Base-by-base conservation (phyloP, 2,797 vertebrate species). In the Sebastes taczanowskii region DNA sequence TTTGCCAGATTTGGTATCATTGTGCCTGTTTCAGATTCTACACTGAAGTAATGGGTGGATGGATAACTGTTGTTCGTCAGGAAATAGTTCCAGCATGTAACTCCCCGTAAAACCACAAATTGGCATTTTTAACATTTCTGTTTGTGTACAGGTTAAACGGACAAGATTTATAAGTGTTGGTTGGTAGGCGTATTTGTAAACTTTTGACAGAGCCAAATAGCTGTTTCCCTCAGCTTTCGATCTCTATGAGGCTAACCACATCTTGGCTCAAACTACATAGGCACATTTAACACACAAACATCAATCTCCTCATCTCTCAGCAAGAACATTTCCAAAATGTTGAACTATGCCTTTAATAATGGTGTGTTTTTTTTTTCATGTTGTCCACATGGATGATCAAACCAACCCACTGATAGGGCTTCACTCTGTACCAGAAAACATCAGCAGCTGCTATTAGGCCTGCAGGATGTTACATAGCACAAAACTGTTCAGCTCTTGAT, bases 401-500 rank as follows among this genome's bases (percentile, higher is more conserved):
- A 71, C 16, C 22, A 64, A 73, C 59, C 64, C 32, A 35, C 10
- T 61, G 30, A 42, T 6, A 16, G 30, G 53, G 58, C 29, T 14
- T 58, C 38, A 7, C 14, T 18, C 38, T 70, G 69, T 65, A 70
- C 61, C 64, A 59, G 42, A 35, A 22, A 74, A 61, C 46, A 58
- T 71, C 62, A 56, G 58, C 76, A 60, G 53, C 56, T 71, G 20
- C 53, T 46, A 46, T 18, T 10, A 20, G 64, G 23, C 61, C 35
- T 67, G 38, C 34, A 35, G 23, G n/a, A 25, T 6, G 6, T 32
- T 74, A 68, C 73, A 65, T 11, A 20, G 34, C 55, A 63, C 60
- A 80, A 22, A 74, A 63, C 59, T 65, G 56, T 77, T 68, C 27
- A 66, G 58, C 71, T 68, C 84, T 68, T 74, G 42, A 79, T 52